Percentiles rank a stretch among this genome's conserved stretches.
phyloP scores from a whole-genome alignment of 2,113 vertebrate genomes.

The Megaceryle torquata region DNA sequence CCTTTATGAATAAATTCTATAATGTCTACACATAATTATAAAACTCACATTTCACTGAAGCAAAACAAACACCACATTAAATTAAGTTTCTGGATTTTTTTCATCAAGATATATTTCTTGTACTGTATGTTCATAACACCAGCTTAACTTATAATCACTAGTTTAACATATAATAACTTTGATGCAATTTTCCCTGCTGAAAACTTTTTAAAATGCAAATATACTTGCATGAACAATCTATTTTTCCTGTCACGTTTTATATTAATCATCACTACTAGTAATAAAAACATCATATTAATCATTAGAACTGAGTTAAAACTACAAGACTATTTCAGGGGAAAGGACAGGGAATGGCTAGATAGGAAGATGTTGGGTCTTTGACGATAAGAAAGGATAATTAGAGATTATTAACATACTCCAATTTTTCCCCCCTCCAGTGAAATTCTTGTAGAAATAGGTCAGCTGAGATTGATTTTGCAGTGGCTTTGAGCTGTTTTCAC shows the following conservation, averaged over 20 bases:
- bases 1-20: background rate
- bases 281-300: background rate
- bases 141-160: background rate
- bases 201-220: background rate
- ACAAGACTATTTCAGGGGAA: background rate
- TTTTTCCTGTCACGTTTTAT: background rate
- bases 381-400: constrained; percentile 16
- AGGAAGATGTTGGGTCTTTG: background rate
- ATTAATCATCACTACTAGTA: background rate
- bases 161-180: background rate
- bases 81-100: background rate
- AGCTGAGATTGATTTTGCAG: background rate
- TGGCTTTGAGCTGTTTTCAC: constrained; percentile 6
- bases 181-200: background rate
- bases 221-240: background rate
- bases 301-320: background rate
- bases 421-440: background rate
- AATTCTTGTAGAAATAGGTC: constrained; percentile 35
- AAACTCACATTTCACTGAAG: background rate
- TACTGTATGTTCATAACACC: background rate
- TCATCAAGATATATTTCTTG: background rate
- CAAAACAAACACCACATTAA: background rate
- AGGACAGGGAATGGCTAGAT: background rate
- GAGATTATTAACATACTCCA: constrained; percentile 23
- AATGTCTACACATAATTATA: background rate